These are phyloP conservation scores for Uria aalge DNA, from an alignment of 2,113 vertebrate genomes.

Conservation along the genomic window DNA sequence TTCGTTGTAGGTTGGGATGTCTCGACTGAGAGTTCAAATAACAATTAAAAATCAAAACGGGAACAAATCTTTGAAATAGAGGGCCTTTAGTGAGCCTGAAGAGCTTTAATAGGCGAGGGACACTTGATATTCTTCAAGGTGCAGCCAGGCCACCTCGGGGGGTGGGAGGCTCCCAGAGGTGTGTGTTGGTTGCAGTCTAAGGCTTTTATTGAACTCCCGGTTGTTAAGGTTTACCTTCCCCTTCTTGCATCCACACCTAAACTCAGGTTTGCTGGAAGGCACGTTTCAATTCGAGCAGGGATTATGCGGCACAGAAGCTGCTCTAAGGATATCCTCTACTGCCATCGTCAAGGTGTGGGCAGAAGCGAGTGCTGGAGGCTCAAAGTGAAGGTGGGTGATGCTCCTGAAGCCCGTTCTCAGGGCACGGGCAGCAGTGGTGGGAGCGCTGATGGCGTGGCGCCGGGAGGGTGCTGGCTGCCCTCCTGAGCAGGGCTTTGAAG, in stretches of 20 bases:
- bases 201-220: background rate
- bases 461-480: background rate
- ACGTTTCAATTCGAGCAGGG: rapidly evolving
- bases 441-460: background rate
- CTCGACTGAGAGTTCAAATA: background rate
- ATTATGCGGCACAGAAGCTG: background rate
- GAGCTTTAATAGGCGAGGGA: background rate
- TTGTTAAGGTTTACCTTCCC: background rate
- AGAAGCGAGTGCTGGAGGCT: background rate
- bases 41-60: background rate
- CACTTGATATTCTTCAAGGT: background rate
- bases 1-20: background rate
- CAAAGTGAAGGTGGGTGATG: background rate
- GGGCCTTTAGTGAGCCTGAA: background rate
- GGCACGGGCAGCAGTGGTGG: background rate
- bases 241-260: rapidly evolving
- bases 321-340: background rate
- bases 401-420: background rate
- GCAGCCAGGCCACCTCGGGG: background rate
- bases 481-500: background rate
- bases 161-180: background rate
- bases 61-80: background rate
- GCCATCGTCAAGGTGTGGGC: background rate
- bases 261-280: background rate
- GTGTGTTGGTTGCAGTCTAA: background rate